phyloP scores from a whole-genome alignment of 2,888 invertebrate species.

The Scrobipalpa costella region DNA sequence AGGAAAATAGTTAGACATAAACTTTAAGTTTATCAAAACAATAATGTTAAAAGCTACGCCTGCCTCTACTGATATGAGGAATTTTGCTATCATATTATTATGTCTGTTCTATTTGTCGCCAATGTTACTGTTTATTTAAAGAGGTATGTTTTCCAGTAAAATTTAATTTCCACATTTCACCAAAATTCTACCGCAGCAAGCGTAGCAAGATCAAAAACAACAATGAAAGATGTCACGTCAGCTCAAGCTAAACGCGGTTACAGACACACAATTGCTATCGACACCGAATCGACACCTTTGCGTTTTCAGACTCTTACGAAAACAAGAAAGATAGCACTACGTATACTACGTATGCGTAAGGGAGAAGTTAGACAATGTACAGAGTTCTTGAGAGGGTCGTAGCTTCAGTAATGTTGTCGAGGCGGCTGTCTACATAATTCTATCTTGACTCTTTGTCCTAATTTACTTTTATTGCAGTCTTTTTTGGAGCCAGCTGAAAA shows the following conservation, averaged over 20 bases:
- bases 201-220: not conserved
- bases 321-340: slow-evolving; percentile 33
- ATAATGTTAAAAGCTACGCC: too few species aligned
- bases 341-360: not conserved
- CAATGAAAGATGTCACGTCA: not conserved
- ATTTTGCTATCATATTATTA: too few species aligned
- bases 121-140: too few species aligned
- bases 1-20: too few species aligned
- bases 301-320: slow-evolving; percentile 38
- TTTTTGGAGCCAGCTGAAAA: slow-evolving; percentile 15
- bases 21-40: too few species aligned
- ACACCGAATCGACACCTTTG: slow-evolving; percentile 43
- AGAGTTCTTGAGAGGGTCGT: slow-evolving; percentile 26
- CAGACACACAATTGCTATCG: slow-evolving; percentile 37
- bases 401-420: slow-evolving; percentile 22
- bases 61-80: too few species aligned
- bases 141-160: too few species aligned
- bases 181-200: not conserved
- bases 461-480: slow-evolving; percentile 27
- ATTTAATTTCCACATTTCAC: too few species aligned
- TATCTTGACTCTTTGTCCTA: slow-evolving; percentile 22
- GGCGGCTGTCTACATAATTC: slow-evolving; percentile 22
- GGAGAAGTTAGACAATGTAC: slow-evolving; percentile 19
- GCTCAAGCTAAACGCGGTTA: slow-evolving; percentile 28
- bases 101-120: too few species aligned